Base-by-base conservation (phyloP, 2,888 invertebrate species). In the Acleris laterana region DNA sequence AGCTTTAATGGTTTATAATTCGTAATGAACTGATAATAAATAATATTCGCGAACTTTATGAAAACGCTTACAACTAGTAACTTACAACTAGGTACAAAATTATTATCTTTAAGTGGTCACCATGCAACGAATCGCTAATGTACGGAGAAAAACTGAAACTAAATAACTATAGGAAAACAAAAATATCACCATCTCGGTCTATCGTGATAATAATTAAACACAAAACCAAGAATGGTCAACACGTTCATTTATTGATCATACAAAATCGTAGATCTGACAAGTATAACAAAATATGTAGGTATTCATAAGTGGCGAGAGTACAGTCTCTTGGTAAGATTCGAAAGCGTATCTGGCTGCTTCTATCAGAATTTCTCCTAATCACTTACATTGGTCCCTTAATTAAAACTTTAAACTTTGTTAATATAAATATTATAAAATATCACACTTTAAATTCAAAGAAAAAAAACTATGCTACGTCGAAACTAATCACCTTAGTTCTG, bases 391-490 rank as follows among this genome's bases (percentile, higher is more conserved):
- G 93, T 93, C 92, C 93, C 93, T 92, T 92, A 90, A 86, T 90
- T 90, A 88, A 90, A 91, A 89, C 89, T 87, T 90, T 89, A 84
- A 90, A 90, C 90, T 90, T 90, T 91, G 86, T 90, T 90, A 90
- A 90, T 89, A 91, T 91, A 90, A 91, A 91, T 91, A 91, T 89
- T 90, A 90, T 89, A 91, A 92, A 92, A 93, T 93, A 93, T 93
- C 93, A 93, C 93, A 92, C 93, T 90, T 92, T 91, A 90, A 90
- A 91, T 91, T 92, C 90, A 90, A 92, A 89, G 81, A 85, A 89
- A 88, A 66, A 63, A 63, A 19, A 86, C 88, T 90, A 89, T 85
- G 75, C 90, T 91, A 92, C 79, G 79, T 89, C 87, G 86, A 90
- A 89, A 88, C 88, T 89, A 89, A 89, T 86, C 84, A 86, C 83